Conservation (phyloP, 2,888 invertebrate genomes). For the Calameuta idolon region DNA sequence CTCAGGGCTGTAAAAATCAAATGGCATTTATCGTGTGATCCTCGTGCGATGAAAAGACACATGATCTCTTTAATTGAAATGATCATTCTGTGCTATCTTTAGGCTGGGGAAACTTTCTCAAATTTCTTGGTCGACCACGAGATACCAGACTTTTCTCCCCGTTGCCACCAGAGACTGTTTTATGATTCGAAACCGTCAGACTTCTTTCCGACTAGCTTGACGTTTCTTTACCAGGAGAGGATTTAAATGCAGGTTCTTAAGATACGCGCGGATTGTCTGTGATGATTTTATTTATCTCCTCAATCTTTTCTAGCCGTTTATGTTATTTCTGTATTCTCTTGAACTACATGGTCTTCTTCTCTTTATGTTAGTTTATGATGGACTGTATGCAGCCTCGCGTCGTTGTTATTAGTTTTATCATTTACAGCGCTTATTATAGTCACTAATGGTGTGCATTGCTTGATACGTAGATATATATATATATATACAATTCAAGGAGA, state of each 20-base stretch:
- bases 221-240: not conserved
- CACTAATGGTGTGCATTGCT: not conserved
- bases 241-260: not conserved
- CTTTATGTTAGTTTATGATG: not conserved
- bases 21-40: not conserved
- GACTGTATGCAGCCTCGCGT: not conserved
- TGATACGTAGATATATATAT: not conserved
- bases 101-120: constrained; percentile 51
- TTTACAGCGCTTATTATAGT: not conserved
- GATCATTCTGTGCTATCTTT: constrained; percentile 46
- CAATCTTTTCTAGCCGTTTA: not conserved
- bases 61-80: not conserved
- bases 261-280: not conserved
- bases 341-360: not conserved
- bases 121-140: constrained; percentile 43
- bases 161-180: constrained; percentile 24
- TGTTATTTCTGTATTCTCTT: not conserved
- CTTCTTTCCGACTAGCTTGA: not conserved
- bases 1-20: not conserved
- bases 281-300: not conserved
- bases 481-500: not conserved
- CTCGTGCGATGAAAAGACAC: not conserved
- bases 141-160: not conserved
- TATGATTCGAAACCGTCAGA: constrained; percentile 25
- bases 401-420: not conserved